Conservation (phyloP, 2,113 vertebrate genomes). For the Zootoca vivipara region DNA sequence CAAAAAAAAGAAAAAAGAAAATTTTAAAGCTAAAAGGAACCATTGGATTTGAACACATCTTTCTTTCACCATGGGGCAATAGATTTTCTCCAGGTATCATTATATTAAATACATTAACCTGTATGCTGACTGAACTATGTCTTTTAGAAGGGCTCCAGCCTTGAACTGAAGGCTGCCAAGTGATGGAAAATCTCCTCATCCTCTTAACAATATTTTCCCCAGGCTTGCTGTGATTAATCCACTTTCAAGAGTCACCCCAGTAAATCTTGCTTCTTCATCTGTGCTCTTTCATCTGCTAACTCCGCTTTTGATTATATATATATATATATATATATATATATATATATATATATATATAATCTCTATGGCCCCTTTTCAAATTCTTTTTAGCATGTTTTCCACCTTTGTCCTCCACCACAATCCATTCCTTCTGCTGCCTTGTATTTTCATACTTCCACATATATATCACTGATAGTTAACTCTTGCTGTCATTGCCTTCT, state of each 20-base stretch:
- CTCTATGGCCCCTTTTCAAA: neutral
- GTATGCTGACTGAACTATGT: neutral
- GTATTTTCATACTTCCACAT: neutral
- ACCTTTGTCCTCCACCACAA: neutral
- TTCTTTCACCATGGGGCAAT: neutral
- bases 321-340: too few relatives aligned
- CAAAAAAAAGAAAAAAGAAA: too few relatives aligned
- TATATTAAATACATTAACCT: neutral
- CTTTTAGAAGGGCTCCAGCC: neutral
- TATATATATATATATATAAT: conserved; percentile 11
- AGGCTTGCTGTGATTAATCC: conserved; percentile 2
- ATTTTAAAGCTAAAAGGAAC: neutral
- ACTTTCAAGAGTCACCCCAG: neutral
- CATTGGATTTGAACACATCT: neutral
- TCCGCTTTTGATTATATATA: neutral
- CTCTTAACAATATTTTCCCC: neutral
- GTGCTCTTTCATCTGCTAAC: neutral
- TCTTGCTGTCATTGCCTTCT: neutral
- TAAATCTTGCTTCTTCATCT: conserved; percentile 2
- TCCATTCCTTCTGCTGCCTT: neutral
- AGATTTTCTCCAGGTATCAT: neutral
- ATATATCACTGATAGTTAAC: neutral
- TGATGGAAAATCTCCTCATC: neutral
- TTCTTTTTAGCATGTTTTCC: neutral
- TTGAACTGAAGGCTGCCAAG: conserved; percentile 8